Percentiles rank a stretch among this genome's conserved stretches.
Evolutionary conservation across 2,888 invertebrate genomes (phyloP).

Genomic region (Tenodera sinensis): DNA sequence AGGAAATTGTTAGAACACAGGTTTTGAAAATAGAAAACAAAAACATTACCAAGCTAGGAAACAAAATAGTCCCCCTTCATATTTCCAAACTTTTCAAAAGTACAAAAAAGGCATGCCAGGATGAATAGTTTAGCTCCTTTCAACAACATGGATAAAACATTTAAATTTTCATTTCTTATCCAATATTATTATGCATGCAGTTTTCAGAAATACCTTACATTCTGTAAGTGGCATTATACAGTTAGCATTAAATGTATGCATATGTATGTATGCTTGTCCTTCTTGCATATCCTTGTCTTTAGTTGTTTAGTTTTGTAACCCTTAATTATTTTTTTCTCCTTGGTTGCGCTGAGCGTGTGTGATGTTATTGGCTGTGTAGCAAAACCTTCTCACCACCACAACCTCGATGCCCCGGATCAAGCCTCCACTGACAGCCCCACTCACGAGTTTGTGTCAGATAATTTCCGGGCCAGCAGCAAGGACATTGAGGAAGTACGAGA

Average conservation of each 20-base stretch:
- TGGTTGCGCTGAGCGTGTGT: conserved; percentile 8
- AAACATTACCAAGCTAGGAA: too few relatives aligned
- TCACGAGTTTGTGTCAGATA: conserved; percentile 75
- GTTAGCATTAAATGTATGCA: background rate
- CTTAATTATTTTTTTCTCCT: conserved; percentile 8
- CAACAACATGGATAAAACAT: background rate
- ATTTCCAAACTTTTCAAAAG: too few relatives aligned
- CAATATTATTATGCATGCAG: background rate
- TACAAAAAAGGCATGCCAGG: background rate
- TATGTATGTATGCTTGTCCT: background rate
- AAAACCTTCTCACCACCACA: conserved; percentile 7
- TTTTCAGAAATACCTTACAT: background rate
- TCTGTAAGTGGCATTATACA: background rate
- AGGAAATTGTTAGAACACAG: too few relatives aligned
- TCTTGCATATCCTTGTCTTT: background rate
- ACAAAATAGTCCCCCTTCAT: too few relatives aligned
- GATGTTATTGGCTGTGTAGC: conserved; percentile 19
- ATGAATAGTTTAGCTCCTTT: background rate
- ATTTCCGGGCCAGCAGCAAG: conserved; percentile 61
- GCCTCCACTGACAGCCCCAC: conserved; percentile 39
- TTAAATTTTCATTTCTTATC: background rate
- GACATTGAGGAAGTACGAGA: conserved; percentile 71
- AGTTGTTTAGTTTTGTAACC: background rate
- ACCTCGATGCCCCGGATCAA: conserved; percentile 10
- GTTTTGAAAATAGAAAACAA: too few relatives aligned